Evolutionary conservation across 1,140 invertebrate species (phyloP).

Genomic region (Ooceraea biroi): DNA sequence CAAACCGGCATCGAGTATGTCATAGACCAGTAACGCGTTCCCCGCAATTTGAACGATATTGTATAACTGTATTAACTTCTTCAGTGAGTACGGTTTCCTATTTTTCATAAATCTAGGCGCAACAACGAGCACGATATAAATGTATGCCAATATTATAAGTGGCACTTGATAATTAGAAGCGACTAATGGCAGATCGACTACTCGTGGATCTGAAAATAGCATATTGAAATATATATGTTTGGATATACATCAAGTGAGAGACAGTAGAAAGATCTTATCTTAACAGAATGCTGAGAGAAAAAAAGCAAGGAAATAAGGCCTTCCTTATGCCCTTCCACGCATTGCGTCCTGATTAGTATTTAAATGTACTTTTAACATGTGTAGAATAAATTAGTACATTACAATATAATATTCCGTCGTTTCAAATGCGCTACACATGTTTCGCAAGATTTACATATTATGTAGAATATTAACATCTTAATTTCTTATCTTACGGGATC

Average conservation of each 20-base stretch:
- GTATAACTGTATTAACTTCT: constrained; percentile 87
- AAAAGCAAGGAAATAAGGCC: no score
- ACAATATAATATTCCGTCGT: no score
- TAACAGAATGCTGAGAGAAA: background rate
- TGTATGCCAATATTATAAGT: constrained; percentile 77
- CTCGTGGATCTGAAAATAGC: constrained; percentile 62
- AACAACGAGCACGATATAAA: constrained; percentile 84
- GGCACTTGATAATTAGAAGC: constrained; percentile 35
- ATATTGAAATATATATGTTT: background rate
- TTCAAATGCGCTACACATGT: no score
- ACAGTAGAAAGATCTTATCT: background rate
- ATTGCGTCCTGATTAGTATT: background rate
- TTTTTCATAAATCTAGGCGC: constrained; percentile 88
- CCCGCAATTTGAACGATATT: constrained; percentile 88
- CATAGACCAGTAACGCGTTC: constrained; percentile 85
- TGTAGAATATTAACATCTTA: no score
- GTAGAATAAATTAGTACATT: background rate
- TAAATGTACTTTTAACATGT: background rate
- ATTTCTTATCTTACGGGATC: no score
- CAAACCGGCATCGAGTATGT: constrained; percentile 72
- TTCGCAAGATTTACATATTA: background rate
- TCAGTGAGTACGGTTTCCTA: constrained; percentile 87
- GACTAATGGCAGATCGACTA: constrained; percentile 26
- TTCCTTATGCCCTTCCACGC: no score
- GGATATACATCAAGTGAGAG: background rate